Conservation (phyloP, 2,888 invertebrate genomes). For the Sepiola atlantica region DNA sequence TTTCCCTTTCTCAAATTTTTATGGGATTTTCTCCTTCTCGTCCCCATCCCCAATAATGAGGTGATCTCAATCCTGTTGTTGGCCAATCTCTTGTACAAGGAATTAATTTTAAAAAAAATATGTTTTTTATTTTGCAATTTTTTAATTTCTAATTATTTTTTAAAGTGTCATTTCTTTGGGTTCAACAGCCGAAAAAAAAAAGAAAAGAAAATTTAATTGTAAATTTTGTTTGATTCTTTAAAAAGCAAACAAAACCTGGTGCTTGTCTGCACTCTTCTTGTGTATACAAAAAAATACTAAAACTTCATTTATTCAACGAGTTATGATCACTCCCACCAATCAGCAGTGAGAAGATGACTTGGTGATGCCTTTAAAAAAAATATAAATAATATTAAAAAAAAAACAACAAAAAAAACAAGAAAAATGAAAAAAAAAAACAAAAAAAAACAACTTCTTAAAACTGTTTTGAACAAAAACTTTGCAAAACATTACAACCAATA, state of each 20-base stretch:
- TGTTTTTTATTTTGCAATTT: background rate
- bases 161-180: slow-evolving; percentile 20
- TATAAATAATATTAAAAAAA: background rate
- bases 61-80: slow-evolving; percentile 13
- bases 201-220: background rate
- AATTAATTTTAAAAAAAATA: background rate
- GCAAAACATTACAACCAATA: slow-evolving; percentile 20
- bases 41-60: background rate
- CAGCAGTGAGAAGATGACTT: slow-evolving; percentile 45
- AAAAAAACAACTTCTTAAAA: background rate
- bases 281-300: slow-evolving; percentile 32
- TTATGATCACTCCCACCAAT: slow-evolving; percentile 35
- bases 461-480: slow-evolving; percentile 20
- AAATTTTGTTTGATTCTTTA: background rate
- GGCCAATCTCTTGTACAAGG: slow-evolving; percentile 16
- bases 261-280: slow-evolving; percentile 1
- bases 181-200: background rate
- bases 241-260: slow-evolving; percentile 8
- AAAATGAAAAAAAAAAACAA: background rate
- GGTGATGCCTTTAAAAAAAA: slow-evolving; percentile 43
- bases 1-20: background rate
- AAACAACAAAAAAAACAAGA: too few species aligned
- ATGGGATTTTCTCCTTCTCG: background rate
- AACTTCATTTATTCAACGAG: slow-evolving; percentile 32
- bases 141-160: background rate